Conservation (phyloP, 2,888 invertebrate species). For the Patella pellucida region DNA sequence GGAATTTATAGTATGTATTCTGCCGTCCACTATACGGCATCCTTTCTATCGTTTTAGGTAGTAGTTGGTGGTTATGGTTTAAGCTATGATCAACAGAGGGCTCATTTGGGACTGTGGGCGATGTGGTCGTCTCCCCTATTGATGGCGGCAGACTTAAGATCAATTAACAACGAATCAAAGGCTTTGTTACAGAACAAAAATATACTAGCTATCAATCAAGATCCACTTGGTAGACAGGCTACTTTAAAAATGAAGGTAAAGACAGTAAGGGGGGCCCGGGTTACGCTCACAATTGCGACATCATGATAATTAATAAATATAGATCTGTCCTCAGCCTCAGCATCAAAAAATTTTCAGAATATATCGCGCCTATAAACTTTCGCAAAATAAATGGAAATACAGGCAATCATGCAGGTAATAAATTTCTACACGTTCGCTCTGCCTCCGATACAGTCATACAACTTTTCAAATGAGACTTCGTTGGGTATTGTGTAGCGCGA, state of each 20-base stretch:
- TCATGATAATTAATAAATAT: too few relatives aligned
- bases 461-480: too few relatives aligned
- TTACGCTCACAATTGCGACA: too few relatives aligned
- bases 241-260: conserved; percentile 75
- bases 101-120: conserved; percentile 97
- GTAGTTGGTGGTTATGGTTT: conserved; percentile 95
- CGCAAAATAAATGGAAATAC: too few relatives aligned
- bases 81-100: conserved; percentile 93
- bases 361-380: too few relatives aligned
- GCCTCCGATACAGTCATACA: too few relatives aligned
- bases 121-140: conserved; percentile 94
- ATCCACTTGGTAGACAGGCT: conserved; percentile 92
- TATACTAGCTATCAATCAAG: conserved; percentile 77
- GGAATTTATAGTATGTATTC: conserved; percentile 47
- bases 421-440: too few relatives aligned
- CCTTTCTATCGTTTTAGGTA: conserved; percentile 75
- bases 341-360: too few relatives aligned
- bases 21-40: too few relatives aligned
- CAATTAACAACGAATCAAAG: conserved; percentile 89
- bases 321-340: neutral
- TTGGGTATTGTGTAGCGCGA: too few relatives aligned
- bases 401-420: too few relatives aligned
- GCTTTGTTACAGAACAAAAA: conserved; percentile 88
- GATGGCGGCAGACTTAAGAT: conserved; percentile 94
- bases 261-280: too few relatives aligned